Evolutionary conservation across 2,888 invertebrate genomes (phyloP).

Genomic region (Lottia gigantea): DNA sequence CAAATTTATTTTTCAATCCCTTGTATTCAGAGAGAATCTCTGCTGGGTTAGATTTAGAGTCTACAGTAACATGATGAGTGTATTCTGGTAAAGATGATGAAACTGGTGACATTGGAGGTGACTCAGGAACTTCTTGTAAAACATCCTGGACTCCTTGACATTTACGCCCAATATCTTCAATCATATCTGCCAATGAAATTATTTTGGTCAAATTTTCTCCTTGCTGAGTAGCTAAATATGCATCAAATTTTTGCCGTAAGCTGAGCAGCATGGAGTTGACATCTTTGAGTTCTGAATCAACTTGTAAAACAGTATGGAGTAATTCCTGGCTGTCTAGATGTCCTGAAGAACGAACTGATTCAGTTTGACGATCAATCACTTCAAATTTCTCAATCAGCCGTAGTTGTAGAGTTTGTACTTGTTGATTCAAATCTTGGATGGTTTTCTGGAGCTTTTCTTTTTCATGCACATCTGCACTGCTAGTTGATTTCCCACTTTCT

Average conservation of each 20-base stretch:
- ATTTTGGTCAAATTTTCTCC: slow-evolving; percentile 36
- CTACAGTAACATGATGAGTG: slow-evolving; percentile 34
- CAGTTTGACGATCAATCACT: slow-evolving; percentile 16
- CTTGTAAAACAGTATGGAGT: slow-evolving; percentile 48
- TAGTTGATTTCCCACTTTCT: neutral
- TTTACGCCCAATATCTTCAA: slow-evolving; percentile 47
- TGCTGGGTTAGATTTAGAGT: slow-evolving; percentile 24
- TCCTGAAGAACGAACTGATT: slow-evolving; percentile 10
- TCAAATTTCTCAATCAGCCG: slow-evolving; percentile 35
- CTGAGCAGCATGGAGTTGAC: slow-evolving; percentile 41
- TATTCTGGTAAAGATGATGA: slow-evolving; percentile 18
- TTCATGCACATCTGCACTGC: slow-evolving; percentile 31
- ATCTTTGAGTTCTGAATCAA: slow-evolving; percentile 52
- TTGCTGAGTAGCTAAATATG: slow-evolving; percentile 37
- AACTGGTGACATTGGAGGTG: slow-evolving; percentile 10
- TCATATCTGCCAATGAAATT: slow-evolving; percentile 39
- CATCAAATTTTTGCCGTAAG: slow-evolving; percentile 44
- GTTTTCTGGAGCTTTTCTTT: slow-evolving; percentile 43
- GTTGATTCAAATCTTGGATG: slow-evolving; percentile 45
- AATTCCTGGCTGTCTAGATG: slow-evolving; percentile 33
- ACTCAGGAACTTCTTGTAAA: slow-evolving; percentile 41
- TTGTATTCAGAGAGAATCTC: slow-evolving; percentile 36
- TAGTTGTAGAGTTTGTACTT: slow-evolving; percentile 44
- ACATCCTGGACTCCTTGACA: slow-evolving; percentile 49
- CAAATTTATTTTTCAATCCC: slow-evolving; percentile 48